Percentiles rank a stretch among this genome's conserved stretches.
phyloP scores from a whole-genome alignment of 2,888 invertebrate species.

The Pemphredon lugubris region DNA sequence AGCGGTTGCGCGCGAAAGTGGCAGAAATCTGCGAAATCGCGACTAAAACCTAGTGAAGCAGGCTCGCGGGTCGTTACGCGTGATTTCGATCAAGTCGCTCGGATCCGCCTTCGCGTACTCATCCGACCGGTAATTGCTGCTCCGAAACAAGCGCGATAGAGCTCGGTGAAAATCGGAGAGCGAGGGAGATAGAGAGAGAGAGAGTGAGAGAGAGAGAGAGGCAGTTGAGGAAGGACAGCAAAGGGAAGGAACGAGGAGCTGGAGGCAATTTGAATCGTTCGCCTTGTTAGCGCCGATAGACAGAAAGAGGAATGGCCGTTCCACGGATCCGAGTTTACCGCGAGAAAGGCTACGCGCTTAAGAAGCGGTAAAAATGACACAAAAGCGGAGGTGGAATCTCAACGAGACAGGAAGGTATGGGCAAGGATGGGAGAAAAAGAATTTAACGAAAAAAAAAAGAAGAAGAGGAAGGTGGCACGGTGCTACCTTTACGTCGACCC shows the following conservation, averaged over 20 bases:
- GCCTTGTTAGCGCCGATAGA: slow-evolving; percentile 71
- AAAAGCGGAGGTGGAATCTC: slow-evolving; percentile 17
- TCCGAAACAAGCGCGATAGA: slow-evolving; percentile 38
- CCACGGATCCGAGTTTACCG: slow-evolving; percentile 37
- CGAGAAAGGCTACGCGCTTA: slow-evolving; percentile 22
- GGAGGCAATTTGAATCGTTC: slow-evolving; percentile 68
- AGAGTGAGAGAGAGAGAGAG: neutral
- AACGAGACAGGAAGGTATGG: slow-evolving; percentile 9
- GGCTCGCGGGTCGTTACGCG: slow-evolving; percentile 43
- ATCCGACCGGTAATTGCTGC: slow-evolving; percentile 57
- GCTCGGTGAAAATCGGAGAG: slow-evolving; percentile 6
- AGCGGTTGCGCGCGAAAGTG: too few relatives aligned
- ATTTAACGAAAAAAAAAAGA: neutral
- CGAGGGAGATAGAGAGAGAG: too few relatives aligned
- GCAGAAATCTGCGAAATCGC: too few relatives aligned
- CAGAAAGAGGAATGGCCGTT: slow-evolving; percentile 47
- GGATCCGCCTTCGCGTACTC: slow-evolving; percentile 41
- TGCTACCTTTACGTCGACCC: slow-evolving; percentile 28
- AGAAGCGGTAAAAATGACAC: slow-evolving; percentile 52
- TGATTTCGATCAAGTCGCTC: slow-evolving; percentile 57
- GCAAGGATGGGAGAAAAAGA: slow-evolving; percentile 1
- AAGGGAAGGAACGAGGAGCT: slow-evolving; percentile 25
- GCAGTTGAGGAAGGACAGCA: neutral
- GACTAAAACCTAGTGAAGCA: too few relatives aligned
- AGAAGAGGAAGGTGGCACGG: slow-evolving; percentile 31